Evolutionary conservation across 2,888 invertebrate genomes (phyloP).

Genomic region (Tolmerus cingulatus): DNA sequence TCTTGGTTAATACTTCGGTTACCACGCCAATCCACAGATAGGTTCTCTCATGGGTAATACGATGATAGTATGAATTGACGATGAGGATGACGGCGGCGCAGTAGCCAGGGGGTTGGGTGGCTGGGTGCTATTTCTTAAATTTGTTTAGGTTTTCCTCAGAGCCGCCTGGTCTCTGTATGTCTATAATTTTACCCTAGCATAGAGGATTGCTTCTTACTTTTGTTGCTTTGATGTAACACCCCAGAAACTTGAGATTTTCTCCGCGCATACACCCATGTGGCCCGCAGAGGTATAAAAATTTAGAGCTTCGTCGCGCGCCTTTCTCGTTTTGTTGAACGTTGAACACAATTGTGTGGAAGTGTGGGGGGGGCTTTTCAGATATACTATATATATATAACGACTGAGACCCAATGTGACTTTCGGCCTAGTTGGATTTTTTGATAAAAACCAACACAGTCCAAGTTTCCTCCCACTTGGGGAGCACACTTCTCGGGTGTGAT

Average conservation of each 20-base stretch:
- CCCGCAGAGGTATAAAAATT: neutral
- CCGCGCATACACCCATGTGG: neutral
- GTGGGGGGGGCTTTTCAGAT: neutral
- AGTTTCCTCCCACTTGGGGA: neutral
- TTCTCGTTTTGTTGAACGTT: neutral
- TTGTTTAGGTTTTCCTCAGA: neutral
- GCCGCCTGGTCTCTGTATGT: neutral
- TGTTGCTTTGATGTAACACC: neutral
- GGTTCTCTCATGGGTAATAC: neutral
- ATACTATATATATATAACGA: too few species aligned
- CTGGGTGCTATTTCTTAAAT: neutral
- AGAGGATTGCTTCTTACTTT: neutral
- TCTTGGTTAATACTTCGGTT: neutral
- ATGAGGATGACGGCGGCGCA: neutral
- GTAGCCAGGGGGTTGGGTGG: neutral
- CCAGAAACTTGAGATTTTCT: neutral
- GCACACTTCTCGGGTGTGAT: neutral
- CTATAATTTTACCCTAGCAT: neutral
- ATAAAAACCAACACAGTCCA: slow-evolving; percentile 8
- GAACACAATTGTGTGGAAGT: neutral
- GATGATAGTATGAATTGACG: neutral
- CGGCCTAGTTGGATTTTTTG: neutral
- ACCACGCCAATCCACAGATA: neutral
- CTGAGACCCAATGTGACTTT: neutral
- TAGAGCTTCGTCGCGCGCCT: neutral